Evolutionary conservation across 1,140 invertebrate species (phyloP), one percentile per base, ranked within the genome.

Genomic region (Drosophila pseudoobscura): DNA sequence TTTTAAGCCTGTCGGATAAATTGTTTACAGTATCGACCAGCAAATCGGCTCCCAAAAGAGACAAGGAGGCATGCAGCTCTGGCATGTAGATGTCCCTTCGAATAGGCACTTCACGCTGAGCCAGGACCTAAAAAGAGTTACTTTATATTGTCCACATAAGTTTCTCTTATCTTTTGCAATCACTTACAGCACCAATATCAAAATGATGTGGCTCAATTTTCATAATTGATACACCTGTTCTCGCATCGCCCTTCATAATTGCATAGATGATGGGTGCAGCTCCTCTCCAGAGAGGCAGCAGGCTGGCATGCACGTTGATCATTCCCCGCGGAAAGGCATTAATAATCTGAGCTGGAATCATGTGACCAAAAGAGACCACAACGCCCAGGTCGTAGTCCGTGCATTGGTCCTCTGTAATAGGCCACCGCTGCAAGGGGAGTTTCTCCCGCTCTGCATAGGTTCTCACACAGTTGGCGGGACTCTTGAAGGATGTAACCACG

Each of bases 281-380:
- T 35, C 98, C 98, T 91, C 98, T 93, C 97, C 97, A 99, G 68
- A 96, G 93, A 26, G 98, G 98, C 74, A 99, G 91, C 35, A 99
- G 90, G 92, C 97, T 98, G 9, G 95, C 96, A 92, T 99, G 98
- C 1, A 99, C 95, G 93, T 98, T 98, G 43, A 98, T 92, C 93
- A 98, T 97, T 13, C 98, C 98, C 93, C 94, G 74, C 41, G 94
- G 93, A 91, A 96, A 95, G 29, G 92, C 90, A 46, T 94, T 90
- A 29, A 96, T 96, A 2, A 96, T 91, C 13, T 90, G 57, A 58
- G 92, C 79, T 4, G 95, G 95, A 85, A 96, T 95, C 54, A 96
- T 84, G 91, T 95, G 93, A 0, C 95, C 95, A 93, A 96, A 96
- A 1, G 95, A 95, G 1, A 95, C 95, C 31, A 96, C 94, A 49